These are phyloP conservation scores for Astropecten irregularis DNA, from an alignment of 53 echinoderm and acorn worm genomes.

Conservation along the genomic window DNA sequence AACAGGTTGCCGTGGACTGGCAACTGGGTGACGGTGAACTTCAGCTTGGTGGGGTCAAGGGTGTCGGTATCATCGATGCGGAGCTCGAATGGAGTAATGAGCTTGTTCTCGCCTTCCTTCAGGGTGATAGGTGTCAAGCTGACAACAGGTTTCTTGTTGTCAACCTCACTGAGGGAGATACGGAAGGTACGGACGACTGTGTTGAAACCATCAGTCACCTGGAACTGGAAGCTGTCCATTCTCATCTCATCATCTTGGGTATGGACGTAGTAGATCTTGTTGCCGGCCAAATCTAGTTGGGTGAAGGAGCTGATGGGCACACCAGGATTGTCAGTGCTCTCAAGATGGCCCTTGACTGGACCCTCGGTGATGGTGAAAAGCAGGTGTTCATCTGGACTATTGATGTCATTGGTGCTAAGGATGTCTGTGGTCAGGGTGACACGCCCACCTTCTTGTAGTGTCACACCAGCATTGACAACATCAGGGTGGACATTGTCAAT, in stretches of 20 bases:
- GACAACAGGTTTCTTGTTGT: conserved; percentile 97
- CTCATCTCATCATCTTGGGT: conserved; percentile 92
- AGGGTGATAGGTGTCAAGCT: conserved; percentile 66
- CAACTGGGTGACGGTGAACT: conserved; percentile 95
- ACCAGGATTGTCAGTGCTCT: conserved; percentile 96
- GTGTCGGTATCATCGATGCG: conserved; percentile 92
- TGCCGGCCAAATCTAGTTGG: conserved; percentile 96
- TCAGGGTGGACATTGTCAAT: conserved; percentile 90
- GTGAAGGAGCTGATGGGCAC: conserved; percentile 93
- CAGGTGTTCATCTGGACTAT: conserved; percentile 97
- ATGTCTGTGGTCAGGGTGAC: conserved; percentile 90
- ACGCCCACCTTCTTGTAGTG: conserved; percentile 92
- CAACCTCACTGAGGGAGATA: conserved; percentile 86
- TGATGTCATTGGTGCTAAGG: conserved; percentile 93
- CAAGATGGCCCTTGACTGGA: conserved; percentile 92
- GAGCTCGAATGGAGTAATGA: conserved; percentile 98
- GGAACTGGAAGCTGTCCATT: conserved; percentile 99
- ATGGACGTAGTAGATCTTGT: conserved; percentile 98
- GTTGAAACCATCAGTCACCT: conserved; percentile 98
- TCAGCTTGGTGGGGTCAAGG: conserved; percentile 66
- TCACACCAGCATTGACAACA: conserved; percentile 94
- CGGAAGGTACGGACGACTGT: conserved; percentile 96
- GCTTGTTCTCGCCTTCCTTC: conserved; percentile 92
- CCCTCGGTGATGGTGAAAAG: conserved; percentile 87
- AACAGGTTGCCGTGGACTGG: conserved; percentile 95